A percentile compares a stretch with the other conserved stretches of the same genome.
Conservation (phyloP, 2,797 vertebrate species). For the Triplophysa yarkandensis region DNA sequence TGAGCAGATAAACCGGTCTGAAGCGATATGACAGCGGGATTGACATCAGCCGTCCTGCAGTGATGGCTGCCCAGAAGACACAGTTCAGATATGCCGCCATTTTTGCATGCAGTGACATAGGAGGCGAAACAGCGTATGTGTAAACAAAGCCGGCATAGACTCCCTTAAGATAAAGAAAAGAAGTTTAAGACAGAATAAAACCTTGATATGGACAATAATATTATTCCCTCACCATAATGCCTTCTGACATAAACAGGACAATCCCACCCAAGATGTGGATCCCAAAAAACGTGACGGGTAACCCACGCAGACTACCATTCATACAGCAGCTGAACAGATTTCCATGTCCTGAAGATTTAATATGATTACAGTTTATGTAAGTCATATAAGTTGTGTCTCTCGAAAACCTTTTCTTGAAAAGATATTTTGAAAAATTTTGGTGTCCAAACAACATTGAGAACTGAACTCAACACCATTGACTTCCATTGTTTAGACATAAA, state of each 20-base stretch:
- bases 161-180: conserved; percentile 80
- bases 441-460: no score
- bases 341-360: conserved; percentile 64
- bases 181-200: conserved; percentile 12
- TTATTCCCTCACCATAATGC: conserved; percentile 86
- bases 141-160: conserved; percentile 93
- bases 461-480: no score
- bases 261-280: conserved; percentile 90
- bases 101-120: conserved; percentile 83
- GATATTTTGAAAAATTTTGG: no score
- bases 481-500: no score
- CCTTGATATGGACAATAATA: neutral
- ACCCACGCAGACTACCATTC: conserved; percentile 80
- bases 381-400: no score
- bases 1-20: conserved; percentile 85
- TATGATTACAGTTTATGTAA: neutral
- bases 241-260: conserved; percentile 96
- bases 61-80: conserved; percentile 96
- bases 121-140: conserved; percentile 87
- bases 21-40: conserved; percentile 89
- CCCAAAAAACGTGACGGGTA: conserved; percentile 88
- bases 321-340: conserved; percentile 88
- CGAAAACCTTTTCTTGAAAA: no score
- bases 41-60: conserved; percentile 88
- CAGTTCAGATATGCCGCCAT: conserved; percentile 92